Percentiles rank a stretch among this genome's conserved stretches.
Evolutionary conservation across 2,797 vertebrate species (phyloP).

Genomic region (Acropternis orthonyx): DNA sequence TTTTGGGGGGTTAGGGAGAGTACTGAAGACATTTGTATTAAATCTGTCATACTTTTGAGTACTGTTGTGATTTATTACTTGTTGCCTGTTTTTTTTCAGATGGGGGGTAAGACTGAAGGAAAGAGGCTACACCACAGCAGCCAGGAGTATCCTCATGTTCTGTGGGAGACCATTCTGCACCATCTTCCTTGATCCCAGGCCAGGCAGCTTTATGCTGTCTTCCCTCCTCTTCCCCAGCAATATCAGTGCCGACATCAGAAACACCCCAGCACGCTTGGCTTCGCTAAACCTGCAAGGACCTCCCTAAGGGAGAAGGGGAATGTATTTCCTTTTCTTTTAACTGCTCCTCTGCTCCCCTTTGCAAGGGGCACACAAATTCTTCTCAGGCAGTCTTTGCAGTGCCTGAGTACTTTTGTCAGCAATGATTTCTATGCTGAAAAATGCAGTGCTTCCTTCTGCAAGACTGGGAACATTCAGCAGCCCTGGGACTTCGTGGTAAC

Average conservation of each 20-base stretch:
- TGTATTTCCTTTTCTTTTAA: neutral
- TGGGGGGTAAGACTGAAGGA: neutral
- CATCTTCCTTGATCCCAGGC: neutral
- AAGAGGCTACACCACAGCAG: neutral
- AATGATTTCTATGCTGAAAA: neutral
- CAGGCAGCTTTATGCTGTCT: neutral
- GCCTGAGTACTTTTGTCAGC: neutral
- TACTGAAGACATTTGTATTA: neutral
- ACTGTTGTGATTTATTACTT: neutral
- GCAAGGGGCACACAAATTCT: neutral
- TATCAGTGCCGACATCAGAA: neutral
- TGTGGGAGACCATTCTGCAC: neutral
- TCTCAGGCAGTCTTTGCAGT: neutral
- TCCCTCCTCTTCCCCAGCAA: neutral
- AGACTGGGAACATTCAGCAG: neutral
- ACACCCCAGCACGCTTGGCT: neutral
- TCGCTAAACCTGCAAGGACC: neutral
- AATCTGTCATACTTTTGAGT: neutral
- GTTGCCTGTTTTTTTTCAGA: neutral
- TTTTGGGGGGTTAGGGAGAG: fast-evolving
- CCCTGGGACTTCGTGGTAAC: neutral
- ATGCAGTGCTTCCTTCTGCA: neutral
- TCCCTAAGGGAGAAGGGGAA: neutral
- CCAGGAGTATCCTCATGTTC: neutral
- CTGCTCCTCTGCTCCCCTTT: neutral